phyloP scores from a whole-genome alignment of 2,797 vertebrate genomes.

The Spondyliosoma cantharus region DNA sequence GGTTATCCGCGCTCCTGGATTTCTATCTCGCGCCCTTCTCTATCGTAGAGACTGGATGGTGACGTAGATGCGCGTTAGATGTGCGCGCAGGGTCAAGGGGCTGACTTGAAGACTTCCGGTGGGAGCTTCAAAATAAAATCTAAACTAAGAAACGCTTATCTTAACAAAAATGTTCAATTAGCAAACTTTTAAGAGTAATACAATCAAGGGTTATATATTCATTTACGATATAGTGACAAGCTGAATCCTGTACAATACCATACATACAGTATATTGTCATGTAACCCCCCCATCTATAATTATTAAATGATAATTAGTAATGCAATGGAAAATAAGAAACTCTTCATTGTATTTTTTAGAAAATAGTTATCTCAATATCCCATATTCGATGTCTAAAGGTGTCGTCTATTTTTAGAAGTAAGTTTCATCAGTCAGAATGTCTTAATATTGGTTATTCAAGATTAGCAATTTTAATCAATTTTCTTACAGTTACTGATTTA shows the following conservation, averaged over 20 bases:
- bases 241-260: background rate
- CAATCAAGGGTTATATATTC: too few relatives aligned
- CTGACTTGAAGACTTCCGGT: background rate
- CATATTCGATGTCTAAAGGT: too few relatives aligned
- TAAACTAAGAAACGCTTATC: too few relatives aligned
- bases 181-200: background rate
- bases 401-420: too few relatives aligned
- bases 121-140: slow-evolving; percentile 40
- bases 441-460: background rate
- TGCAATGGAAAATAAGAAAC: too few relatives aligned
- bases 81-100: slow-evolving; percentile 49
- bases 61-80: slow-evolving; percentile 67
- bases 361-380: background rate
- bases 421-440: background rate
- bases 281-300: too few relatives aligned
- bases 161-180: background rate
- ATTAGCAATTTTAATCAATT: background rate
- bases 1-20: slow-evolving; percentile 77
- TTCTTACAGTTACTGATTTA: too few relatives aligned
- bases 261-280: background rate
- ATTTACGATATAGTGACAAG: background rate
- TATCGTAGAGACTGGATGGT: slow-evolving; percentile 40
- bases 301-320: too few relatives aligned
- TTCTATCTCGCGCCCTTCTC: slow-evolving; percentile 86
- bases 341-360: background rate